Evolutionary conservation across 2,797 vertebrate species (phyloP), one percentile per base, ranked within the genome.

Genomic region (Acanthurus leucopareius): DNA sequence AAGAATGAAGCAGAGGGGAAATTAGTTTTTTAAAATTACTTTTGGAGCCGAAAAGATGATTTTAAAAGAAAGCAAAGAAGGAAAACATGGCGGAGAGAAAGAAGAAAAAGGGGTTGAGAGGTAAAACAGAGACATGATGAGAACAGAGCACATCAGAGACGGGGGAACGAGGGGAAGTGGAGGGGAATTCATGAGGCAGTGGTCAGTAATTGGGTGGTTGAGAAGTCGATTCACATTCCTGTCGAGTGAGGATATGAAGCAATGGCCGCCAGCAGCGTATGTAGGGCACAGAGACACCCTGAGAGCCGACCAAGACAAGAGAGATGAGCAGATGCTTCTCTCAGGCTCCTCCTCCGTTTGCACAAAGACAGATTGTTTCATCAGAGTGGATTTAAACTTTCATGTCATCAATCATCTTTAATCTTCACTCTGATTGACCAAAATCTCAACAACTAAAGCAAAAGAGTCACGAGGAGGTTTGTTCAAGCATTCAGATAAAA

Each of bases 151-250:
- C 54, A 65, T 65, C 9, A 60, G 42, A 68, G 1, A 5, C 20
- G 59, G 42, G 2, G 19, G 19, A 44, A 59, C 25, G 40, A 53
- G 51, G 14, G 13, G 53, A 57, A 61, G 52, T 11, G 51, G 70
- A 63, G 61, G 44, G 71, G 51, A 47, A 58, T 65, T 70, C 48
- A 38, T 35, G 58, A 67, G n/a, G 75, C 68, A 19, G 75, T 48
- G 86, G 86, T 75, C 82, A 79, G 79, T 87, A 84, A 87, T 77
- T 81, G 74, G 14, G 66, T 72, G 85, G 61, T 84, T 82, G 49
- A 62, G 75, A 56, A 58, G 79, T 75, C 17, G 66, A 75, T 77
- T 22, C 63, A 53, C 89, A 87, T 87, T 88, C 86, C 77, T 79
- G 52, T 1, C 32, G 20, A 42, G 65, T 91, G 88, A 88, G 70